Evolutionary conservation across 2,113 vertebrate species (phyloP), one percentile per base, ranked within the genome.

Genomic region (Brachyhypopomus gauderio): DNA sequence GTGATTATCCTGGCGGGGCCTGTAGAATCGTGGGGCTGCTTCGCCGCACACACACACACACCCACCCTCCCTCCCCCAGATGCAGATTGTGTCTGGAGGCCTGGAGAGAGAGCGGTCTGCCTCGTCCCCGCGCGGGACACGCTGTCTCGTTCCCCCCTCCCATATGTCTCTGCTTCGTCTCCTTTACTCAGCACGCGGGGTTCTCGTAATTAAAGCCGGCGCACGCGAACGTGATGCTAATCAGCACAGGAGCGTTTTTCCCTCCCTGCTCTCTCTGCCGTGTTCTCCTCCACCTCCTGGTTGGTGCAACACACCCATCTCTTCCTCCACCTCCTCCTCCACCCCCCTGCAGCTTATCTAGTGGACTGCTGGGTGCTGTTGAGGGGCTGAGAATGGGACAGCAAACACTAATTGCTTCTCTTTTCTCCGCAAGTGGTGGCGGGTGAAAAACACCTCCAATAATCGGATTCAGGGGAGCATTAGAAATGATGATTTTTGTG

Each of bases 131-230:
- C 88, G 89, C 36, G 85, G 25, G 60, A 83, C 75, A 67, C 78
- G 83, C 71, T 75, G 12, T 90, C 87, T 76, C 83, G 84, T 91
- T 88, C 83, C 86, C 72, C 81, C 87, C 62, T 70, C 88, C 89
- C 89, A 91, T 90, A 89, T 89, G 87, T 84, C 30, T 81, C 87
- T 82, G 84, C 85, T 87, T 90, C 89, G 84, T 89, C 87, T 92
- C 88, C 90, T 89, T 89, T 87, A 85, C 78, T 75, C 90, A 89
- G 85, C 77, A 70, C 84, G 87, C 30, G 77, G 89, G 87, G 85
- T 86, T 87, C 89, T 83, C 80, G 86, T 90, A 91, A 93, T 92
- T 91, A 90, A 89, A 86, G 87, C 90, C 88, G 90, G 87, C 86
- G 89, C 84, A 89, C 88, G 90, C 84, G 84, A 85, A 85, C 87